Evolutionary conservation across 2,113 vertebrate genomes (phyloP).

Genomic region (Tursiops truncatus): DNA sequence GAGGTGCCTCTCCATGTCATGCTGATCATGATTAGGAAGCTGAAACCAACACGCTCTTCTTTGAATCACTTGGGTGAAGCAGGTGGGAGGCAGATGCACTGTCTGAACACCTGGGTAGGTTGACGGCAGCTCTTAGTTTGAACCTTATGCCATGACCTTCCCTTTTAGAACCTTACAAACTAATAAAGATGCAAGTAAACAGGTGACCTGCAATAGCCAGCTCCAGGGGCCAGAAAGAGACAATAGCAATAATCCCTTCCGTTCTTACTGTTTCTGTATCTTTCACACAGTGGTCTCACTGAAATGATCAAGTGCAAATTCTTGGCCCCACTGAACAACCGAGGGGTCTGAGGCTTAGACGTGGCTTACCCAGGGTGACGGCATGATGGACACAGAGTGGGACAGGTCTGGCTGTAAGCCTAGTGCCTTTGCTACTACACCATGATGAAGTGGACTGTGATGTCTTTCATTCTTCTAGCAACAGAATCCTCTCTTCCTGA

Average conservation of each 20-base stretch:
- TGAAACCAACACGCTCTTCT: neutral
- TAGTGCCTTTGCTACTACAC: neutral
- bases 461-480: neutral
- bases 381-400: neutral
- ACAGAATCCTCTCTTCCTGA: neutral
- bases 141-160: slow-evolving; percentile 58
- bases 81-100: slow-evolving; percentile 53
- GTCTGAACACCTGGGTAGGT: slow-evolving; percentile 64
- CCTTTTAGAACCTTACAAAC: slow-evolving; percentile 52
- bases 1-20: neutral
- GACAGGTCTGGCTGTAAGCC: neutral
- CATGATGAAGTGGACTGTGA: neutral
- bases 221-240: neutral
- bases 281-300: neutral
- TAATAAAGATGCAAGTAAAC: slow-evolving; percentile 37
- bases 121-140: slow-evolving; percentile 23
- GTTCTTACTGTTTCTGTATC: neutral
- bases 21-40: neutral
- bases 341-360: neutral
- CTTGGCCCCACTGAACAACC: neutral
- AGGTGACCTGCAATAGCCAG: neutral
- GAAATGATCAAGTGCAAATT: neutral
- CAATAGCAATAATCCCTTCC: neutral
- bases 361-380: neutral
- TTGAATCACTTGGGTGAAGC: slow-evolving; percentile 7